Percentiles rank a stretch among this genome's conserved stretches.
Evolutionary conservation across 2,888 invertebrate species (phyloP).

Genomic region (Lepidocyrtinus sp.): DNA sequence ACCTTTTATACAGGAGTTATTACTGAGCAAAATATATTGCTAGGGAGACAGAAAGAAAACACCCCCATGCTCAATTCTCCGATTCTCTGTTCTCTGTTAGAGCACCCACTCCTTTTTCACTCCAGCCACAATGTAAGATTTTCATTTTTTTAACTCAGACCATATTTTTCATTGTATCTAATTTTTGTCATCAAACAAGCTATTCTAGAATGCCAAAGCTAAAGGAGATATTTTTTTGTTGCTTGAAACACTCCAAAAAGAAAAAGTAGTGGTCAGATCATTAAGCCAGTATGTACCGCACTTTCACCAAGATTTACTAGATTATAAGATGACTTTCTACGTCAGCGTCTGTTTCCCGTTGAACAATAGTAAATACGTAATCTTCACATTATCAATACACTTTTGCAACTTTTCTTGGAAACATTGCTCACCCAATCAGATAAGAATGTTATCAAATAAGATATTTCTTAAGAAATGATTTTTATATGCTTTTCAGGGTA

Average conservation of each 20-base stretch:
- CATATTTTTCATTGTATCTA: background rate
- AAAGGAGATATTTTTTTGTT: background rate
- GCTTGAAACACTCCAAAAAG: background rate
- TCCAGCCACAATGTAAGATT: background rate
- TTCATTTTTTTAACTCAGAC: background rate
- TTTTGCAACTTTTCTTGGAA: too few species aligned
- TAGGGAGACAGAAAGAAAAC: background rate
- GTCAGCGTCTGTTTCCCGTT: too few species aligned
- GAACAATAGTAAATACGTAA: too few species aligned
- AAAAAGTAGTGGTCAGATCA: background rate
- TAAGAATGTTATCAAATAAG: too few species aligned
- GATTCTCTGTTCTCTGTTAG: slow-evolving; percentile 8
- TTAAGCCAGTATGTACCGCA: too few species aligned
- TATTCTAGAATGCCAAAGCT: background rate
- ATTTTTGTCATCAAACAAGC: background rate
- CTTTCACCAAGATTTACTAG: too few species aligned
- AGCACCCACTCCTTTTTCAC: slow-evolving; percentile 44
- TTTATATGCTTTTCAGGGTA: too few species aligned
- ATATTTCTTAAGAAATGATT: too few species aligned
- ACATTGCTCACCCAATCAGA: too few species aligned
- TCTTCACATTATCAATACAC: too few species aligned
- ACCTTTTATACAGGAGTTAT: slow-evolving; percentile 50
- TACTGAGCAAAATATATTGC: background rate
- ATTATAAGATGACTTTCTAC: too few species aligned
- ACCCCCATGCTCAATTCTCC: background rate